Percentiles rank a stretch among this genome's conserved stretches.
Evolutionary conservation across 1,140 invertebrate species (phyloP).

Genomic region (Trichonephila clavata): DNA sequence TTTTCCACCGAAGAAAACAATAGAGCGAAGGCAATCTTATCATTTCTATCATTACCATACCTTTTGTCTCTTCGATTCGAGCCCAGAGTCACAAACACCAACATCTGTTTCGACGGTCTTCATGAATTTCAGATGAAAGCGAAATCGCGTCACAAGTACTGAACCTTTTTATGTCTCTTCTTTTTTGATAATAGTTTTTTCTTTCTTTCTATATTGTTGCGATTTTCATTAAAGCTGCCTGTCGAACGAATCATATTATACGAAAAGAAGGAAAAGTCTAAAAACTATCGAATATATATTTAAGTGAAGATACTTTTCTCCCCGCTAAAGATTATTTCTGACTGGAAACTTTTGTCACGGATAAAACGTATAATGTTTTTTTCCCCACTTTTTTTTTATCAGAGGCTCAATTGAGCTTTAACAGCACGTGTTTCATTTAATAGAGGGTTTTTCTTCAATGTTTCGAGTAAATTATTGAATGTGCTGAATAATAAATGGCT

Average conservation of each 20-base stretch:
- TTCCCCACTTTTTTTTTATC: neutral
- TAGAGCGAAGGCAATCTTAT: neutral
- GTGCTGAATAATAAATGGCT: too few relatives aligned
- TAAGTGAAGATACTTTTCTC: neutral
- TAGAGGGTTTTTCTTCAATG: neutral
- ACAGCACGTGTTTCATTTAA: neutral
- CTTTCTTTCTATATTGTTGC: slow-evolving; percentile 1
- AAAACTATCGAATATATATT: slow-evolving; percentile 42
- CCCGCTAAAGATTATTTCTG: neutral
- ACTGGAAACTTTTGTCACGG: neutral
- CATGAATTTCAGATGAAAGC: slow-evolving; percentile 60
- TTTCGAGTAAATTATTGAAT: too few relatives aligned
- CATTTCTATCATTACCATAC: slow-evolving; percentile 37
- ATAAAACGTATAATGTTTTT: neutral
- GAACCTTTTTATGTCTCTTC: neutral
- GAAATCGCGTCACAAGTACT: slow-evolving; percentile 28
- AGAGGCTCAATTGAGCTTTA: neutral
- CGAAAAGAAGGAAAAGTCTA: slow-evolving; percentile 4
- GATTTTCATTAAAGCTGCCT: slow-evolving; percentile 47
- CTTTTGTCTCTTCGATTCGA: slow-evolving; percentile 23
- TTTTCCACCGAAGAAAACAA: slow-evolving; percentile 11
- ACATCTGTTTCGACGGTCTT: slow-evolving; percentile 49
- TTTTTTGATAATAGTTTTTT: slow-evolving; percentile 10
- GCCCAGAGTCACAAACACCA: slow-evolving; percentile 1
- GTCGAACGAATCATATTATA: neutral